A percentile compares a stretch with the other conserved stretches of the same genome.
These are phyloP conservation scores for Centroberyx gerrardi DNA, from an alignment of 2,797 vertebrate species.

Conservation along the genomic window DNA sequence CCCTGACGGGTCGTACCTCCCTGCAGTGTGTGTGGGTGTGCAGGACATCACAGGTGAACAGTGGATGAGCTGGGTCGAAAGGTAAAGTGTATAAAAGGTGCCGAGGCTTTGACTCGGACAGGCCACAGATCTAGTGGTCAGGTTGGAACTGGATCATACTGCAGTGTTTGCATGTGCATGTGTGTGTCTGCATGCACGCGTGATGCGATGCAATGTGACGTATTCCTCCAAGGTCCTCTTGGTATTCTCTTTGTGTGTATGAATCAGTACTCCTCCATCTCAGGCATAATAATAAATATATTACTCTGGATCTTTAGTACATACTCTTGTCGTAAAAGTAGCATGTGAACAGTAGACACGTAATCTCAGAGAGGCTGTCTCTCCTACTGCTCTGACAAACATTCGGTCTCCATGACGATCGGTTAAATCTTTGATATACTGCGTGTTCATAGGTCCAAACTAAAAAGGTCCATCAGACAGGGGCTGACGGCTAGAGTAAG, in stretches of 20 bases:
- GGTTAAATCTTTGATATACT: conserved; percentile 81
- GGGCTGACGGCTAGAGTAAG: conserved; percentile 83
- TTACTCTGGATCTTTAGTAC: conserved; percentile 77
- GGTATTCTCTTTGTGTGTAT: conserved; percentile 41
- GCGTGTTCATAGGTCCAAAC: conserved; percentile 82
- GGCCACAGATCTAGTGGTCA: conserved; percentile 63
- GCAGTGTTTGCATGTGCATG: conserved; percentile 27
- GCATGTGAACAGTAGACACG: conserved; percentile 52
- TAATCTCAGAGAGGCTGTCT: conserved; percentile 78
- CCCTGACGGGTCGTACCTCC: conserved; percentile 55
- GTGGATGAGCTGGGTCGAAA: conserved; percentile 39
- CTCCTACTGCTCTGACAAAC: conserved; percentile 71
- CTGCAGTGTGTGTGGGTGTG: conserved; percentile 53
- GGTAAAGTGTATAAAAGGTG: conserved; percentile 66
- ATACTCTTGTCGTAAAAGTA: conserved; percentile 65
- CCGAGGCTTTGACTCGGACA: conserved; percentile 66
- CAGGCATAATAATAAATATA: conserved; percentile 75
- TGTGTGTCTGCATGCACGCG: conserved; percentile 37
- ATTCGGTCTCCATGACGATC: conserved; percentile 78
- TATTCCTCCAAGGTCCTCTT: conserved; percentile 44
- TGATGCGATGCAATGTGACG: conserved; percentile 35
- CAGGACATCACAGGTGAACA: conserved; percentile 58
- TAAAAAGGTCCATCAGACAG: conserved; percentile 70
- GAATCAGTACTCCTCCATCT: conserved; percentile 56
- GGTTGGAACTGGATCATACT: conserved; percentile 49